Base-by-base conservation (phyloP, 2,113 vertebrate genomes). In the Castor canadensis region DNA sequence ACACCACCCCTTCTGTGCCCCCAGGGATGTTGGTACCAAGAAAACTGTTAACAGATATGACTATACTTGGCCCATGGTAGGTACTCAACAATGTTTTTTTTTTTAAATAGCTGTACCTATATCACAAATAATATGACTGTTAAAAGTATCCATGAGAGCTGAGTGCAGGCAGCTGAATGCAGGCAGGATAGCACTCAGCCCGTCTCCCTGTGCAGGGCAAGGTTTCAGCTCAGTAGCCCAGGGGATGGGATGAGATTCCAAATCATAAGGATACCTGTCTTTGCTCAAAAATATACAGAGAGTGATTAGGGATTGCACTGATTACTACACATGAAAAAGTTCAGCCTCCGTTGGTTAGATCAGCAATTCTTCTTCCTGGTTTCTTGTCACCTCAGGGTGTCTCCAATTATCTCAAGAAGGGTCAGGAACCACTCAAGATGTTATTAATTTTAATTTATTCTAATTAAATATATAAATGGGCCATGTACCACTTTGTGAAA, bases 391-490 rank as follows among this genome's bases (percentile, higher is more conserved):
- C 94, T 95, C 89, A 75, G 97, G 96, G 89, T 91, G 94, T 95
- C 97, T 97, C 95, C 97, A 96, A 89, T 97, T 96, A 97, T 96
- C 95, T 97, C 96, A 87, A 94, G 91, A 97, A 97, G 96, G 97
- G 96, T 97, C 97, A 94, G 97, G 89, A 93, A 95, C 96, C 86
- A 93, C 97, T 97, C 97, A 97, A 97, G 95, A 96, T 89, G 75
- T 91, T 97, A 97, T 96, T 97, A 96, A 96, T 97, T 97, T 97
- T 96, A 97, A 97, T 96, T 87, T 83, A 93, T 87, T 96, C 95
- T 97, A 97, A 97, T 97, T 97, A 97, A 96, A 97, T 97, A 97
- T 96, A 97, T 95, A 95, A 97, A 92, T 96, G 96, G 93, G 94
- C 96, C 89, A 93, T 56, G 82, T 11, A 95, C 97, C 88, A 91